Conservation (phyloP, 1,140 invertebrate species). For the Trissolcus basalis region DNA sequence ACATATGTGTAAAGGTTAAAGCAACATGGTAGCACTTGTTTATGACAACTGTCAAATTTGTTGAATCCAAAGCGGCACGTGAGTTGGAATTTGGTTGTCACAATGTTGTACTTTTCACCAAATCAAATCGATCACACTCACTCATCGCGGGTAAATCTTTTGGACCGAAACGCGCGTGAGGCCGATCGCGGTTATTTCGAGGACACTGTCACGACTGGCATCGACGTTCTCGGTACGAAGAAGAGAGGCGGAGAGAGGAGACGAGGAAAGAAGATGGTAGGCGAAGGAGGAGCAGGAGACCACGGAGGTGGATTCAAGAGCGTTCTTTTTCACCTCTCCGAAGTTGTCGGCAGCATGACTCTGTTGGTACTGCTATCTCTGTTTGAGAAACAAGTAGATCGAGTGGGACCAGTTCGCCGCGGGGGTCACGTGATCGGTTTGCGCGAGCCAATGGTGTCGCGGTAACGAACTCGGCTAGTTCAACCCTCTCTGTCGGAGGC, state of each 20-base stretch:
- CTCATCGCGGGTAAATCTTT: conserved; percentile 23
- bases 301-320: conserved; percentile 48
- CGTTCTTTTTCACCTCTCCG: conserved; percentile 66
- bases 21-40: too few species aligned
- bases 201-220: conserved; percentile 63
- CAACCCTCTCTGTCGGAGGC: conserved; percentile 72
- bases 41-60: too few species aligned
- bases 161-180: conserved; percentile 3
- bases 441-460: conserved; percentile 66
- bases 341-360: conserved; percentile 65
- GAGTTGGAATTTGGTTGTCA: too few species aligned
- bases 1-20: too few species aligned
- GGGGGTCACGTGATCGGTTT: conserved; percentile 67
- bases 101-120: conserved; percentile 3
- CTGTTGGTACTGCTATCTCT: conserved; percentile 71
- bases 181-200: conserved; percentile 27
- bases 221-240: conserved; percentile 60
- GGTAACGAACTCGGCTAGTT: conserved; percentile 67
- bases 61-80: too few species aligned
- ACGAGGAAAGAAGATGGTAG: conserved; percentile 56
- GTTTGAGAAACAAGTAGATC: conserved; percentile 58
- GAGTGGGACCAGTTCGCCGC: conserved; percentile 52
- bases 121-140: conserved; percentile 16
- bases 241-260: conserved; percentile 39
- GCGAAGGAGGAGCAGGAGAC: conserved; percentile 55